Percentiles rank a stretch among this genome's conserved stretches.
Conservation (phyloP, 2,888 invertebrate genomes). For the Leptopilina drosophilae region DNA sequence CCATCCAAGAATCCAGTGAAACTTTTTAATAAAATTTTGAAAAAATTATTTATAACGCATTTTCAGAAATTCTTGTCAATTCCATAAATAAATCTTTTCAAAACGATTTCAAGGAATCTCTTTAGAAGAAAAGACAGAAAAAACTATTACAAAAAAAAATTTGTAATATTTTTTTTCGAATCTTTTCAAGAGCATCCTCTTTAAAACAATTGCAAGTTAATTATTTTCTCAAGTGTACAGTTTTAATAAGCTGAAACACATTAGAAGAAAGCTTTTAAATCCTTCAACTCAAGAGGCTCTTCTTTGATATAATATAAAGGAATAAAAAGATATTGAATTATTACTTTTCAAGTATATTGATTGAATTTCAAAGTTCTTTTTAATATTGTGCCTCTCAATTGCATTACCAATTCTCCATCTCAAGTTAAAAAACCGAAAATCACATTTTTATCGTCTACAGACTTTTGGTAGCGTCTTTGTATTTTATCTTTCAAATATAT, state of each 20-base stretch:
- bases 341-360: not conserved
- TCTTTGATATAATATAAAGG: not conserved
- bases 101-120: too few relatives aligned
- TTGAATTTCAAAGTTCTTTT: slow-evolving; percentile 10
- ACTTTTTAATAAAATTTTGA: not conserved
- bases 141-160: too few relatives aligned
- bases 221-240: not conserved
- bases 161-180: too few relatives aligned
- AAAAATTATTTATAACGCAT: not conserved
- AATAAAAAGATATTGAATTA: not conserved
- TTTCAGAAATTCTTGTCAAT: not conserved
- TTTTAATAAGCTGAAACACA: not conserved
- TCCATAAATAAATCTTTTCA: too few relatives aligned
- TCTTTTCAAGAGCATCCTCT: not conserved
- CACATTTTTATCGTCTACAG: not conserved
- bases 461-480: too few relatives aligned
- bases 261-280: slow-evolving; percentile 14
- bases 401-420: not conserved
- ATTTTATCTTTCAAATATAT: too few relatives aligned
- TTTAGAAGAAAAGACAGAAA: too few relatives aligned
- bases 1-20: slow-evolving; percentile 1
- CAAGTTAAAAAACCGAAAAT: not conserved
- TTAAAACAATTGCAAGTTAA: not conserved
- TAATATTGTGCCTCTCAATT: slow-evolving; percentile 4
- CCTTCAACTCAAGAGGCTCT: not conserved